These are phyloP conservation scores for Eurystomus gularis DNA, from an alignment of 2,113 vertebrate genomes.

Conservation along the genomic window DNA sequence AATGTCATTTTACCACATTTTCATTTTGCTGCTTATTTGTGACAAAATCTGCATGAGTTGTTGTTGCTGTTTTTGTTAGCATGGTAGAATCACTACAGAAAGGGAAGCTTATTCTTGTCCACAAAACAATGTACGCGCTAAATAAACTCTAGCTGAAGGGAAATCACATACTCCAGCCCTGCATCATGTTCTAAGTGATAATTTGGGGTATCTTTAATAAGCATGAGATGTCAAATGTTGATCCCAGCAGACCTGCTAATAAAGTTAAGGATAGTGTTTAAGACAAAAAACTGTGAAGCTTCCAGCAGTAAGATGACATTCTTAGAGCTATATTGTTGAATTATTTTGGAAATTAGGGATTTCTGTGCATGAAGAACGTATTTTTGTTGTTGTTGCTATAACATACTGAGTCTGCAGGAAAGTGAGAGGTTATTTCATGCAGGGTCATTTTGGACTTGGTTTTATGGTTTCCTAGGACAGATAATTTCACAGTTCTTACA, in stretches of 20 bases:
- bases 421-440: not conserved
- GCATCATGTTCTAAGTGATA: not conserved
- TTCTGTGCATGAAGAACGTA: not conserved
- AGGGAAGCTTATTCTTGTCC: not conserved
- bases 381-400: not conserved
- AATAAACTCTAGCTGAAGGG: not conserved
- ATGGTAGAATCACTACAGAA: not conserved
- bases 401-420: not conserved
- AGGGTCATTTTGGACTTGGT: not conserved
- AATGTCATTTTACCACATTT: not conserved
- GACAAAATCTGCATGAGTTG: accelerated
- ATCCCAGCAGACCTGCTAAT: not conserved
- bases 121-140: not conserved
- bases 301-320: not conserved
- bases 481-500: not conserved
- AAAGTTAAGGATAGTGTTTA: not conserved
- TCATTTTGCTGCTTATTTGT: not conserved
- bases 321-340: not conserved
- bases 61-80: not conserved
- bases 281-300: not conserved
- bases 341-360: not conserved
- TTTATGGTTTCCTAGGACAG: not conserved
- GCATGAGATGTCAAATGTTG: not conserved
- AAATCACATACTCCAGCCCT: not conserved
- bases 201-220: not conserved